Percentiles rank a stretch among this genome's conserved stretches.
Conservation (phyloP, 2,797 vertebrate genomes). For the Sebastiscus tertius region DNA sequence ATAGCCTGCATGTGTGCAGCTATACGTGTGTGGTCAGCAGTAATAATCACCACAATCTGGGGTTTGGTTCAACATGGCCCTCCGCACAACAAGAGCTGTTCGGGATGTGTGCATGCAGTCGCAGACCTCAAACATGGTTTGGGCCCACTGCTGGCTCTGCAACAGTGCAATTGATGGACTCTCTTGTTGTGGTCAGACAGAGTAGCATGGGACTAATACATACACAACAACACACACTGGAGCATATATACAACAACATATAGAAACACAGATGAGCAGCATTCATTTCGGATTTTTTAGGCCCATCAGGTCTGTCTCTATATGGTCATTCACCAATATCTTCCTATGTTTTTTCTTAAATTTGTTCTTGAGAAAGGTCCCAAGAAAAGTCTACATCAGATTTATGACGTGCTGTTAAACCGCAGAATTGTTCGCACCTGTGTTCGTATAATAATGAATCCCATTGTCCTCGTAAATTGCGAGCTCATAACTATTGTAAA, state of each 20-base stretch:
- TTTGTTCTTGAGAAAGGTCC: not conserved
- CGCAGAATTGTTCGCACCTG: no score
- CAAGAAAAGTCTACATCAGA: not conserved
- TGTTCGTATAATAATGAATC: no score
- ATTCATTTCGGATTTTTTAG: not conserved
- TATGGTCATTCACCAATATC: not conserved
- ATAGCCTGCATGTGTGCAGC: slow-evolving; percentile 71
- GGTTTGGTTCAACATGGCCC: slow-evolving; percentile 56
- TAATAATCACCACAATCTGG: slow-evolving; percentile 71
- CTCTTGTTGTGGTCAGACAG: slow-evolving; percentile 40
- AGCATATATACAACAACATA: not conserved
- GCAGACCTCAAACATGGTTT: slow-evolving; percentile 33
- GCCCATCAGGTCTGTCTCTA: not conserved
- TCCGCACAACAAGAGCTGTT: slow-evolving; percentile 43
- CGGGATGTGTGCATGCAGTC: slow-evolving; percentile 45
- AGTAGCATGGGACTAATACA: slow-evolving; percentile 6
- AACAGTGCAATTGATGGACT: slow-evolving; percentile 32
- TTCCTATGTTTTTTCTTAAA: not conserved
- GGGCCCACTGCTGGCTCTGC: slow-evolving; percentile 26
- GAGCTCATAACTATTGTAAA: no score
- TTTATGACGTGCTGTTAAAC: no score
- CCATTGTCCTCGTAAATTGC: no score
- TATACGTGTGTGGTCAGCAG: slow-evolving; percentile 76
- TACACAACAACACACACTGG: not conserved
- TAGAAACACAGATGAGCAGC: not conserved